Conservation (phyloP, 2,797 vertebrate genomes). For the Crocodylus rhombifer region DNA sequence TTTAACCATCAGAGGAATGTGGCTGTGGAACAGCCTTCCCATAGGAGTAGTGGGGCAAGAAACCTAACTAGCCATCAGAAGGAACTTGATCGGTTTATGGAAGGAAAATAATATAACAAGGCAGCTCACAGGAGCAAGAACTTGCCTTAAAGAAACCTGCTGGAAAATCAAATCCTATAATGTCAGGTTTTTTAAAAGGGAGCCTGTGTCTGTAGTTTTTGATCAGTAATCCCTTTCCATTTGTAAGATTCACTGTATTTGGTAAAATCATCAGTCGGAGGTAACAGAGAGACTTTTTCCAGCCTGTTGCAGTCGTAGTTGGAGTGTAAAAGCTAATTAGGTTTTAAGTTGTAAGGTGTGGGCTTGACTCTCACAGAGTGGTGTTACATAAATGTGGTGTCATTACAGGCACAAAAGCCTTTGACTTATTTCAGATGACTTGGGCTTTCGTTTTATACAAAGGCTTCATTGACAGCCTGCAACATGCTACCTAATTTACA, state of each 20-base stretch:
- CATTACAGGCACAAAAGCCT: conserved; percentile 43
- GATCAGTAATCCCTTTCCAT: neutral
- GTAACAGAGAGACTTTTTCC: neutral
- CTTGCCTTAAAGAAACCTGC: neutral
- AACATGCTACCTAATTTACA: neutral
- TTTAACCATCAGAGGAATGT: neutral
- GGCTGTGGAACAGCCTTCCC: neutral
- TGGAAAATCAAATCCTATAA: neutral
- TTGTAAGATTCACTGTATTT: neutral
- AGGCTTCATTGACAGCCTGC: neutral
- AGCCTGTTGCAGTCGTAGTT: neutral
- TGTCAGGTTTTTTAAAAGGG: neutral
- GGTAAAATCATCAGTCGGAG: neutral
- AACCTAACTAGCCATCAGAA: neutral
- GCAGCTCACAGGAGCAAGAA: neutral
- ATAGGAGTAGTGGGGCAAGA: neutral
- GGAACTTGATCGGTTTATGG: neutral
- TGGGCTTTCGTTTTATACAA: neutral
- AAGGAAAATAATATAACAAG: neutral
- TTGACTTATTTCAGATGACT: conserved; percentile 42
- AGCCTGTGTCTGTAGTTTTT: neutral
- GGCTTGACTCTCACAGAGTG: neutral
- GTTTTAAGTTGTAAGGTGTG: conserved; percentile 15
- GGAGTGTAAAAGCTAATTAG: neutral
- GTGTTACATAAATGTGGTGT: neutral